Evolutionary conservation across 2,113 vertebrate species (phyloP), one percentile per base, ranked within the genome.

Genomic region (Polypterus senegalus): DNA sequence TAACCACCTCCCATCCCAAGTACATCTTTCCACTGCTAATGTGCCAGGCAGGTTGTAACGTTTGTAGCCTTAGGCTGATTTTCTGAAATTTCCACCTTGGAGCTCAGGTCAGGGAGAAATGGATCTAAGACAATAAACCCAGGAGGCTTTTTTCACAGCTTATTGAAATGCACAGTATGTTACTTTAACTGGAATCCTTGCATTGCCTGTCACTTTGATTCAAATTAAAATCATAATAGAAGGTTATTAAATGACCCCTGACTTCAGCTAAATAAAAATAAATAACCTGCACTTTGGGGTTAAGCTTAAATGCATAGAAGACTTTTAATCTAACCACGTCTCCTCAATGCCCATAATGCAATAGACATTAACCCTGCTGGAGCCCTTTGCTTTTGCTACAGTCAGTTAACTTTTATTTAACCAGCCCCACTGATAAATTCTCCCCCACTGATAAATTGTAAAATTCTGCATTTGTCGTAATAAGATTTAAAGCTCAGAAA

Each of bases 171-270:
- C 67, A 51, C 54, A 48, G 58, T 63, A 58, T 64, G 73, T 70
- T 60, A 61, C 65, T 64, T 62, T 66, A 70, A 73, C 69, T 71
- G 63, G 73, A 70, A 57, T 69, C 61, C 52, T 52, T 71, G 66
- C 69, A 69, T 73, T 73, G 63, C 67, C 65, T 73, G 70, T 76
- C 70, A 69, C 64, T 77, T 74, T 66, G 61, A 76, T 71, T 70
- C 60, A 70, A 69, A 74, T 70, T 72, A 69, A 60, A 69, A 73
- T 46, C 67, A 61, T 65, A 75, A 71, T 77, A 69, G 74, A 69
- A 67, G 61, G 68, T 77, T 74, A 70, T 74, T 67, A 72, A 75
- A 74, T 76, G 65, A 78, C 69, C 69, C 63, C 54, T 61, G 66
- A 71, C 71, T 65, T 61, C 63, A 65, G 62, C 66, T 27, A 55